Evolutionary conservation across 2,113 vertebrate species (phyloP).

Genomic region (Poecilia latipinna): DNA sequence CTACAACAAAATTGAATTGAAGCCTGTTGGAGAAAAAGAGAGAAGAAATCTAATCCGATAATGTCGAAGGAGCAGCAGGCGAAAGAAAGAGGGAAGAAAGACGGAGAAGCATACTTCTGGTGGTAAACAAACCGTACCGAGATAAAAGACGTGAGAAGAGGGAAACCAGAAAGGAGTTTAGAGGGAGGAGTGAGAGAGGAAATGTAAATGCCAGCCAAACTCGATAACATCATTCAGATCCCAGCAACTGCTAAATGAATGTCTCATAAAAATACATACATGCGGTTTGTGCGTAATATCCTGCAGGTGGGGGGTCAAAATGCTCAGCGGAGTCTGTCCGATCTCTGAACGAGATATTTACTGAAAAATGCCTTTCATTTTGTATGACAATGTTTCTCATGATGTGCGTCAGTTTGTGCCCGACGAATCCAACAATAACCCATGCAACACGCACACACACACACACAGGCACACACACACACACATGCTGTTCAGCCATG

Average conservation of each 20-base stretch:
- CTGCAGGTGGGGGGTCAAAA: conserved; percentile 50
- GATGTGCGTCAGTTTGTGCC: conserved; percentile 2
- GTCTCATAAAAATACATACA: not conserved
- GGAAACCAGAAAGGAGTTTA: conserved; percentile 23
- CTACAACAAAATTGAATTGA: conserved; percentile 65
- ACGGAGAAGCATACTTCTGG: conserved; percentile 29
- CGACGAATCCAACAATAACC: not conserved
- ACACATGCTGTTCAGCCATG: conserved; percentile 13
- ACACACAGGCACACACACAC: too few relatives aligned
- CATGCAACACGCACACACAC: not conserved
- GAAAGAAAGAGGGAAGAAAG: conserved; percentile 24
- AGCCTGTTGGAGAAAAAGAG: conserved; percentile 45
- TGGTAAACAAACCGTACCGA: conserved; percentile 39
- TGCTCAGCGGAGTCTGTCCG: conserved; percentile 46
- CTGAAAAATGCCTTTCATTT: conserved; percentile 61
- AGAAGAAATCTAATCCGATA: conserved; percentile 64
- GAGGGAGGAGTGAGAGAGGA: conserved; percentile 15
- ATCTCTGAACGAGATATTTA: conserved; percentile 51
- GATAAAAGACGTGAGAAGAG: conserved; percentile 26
- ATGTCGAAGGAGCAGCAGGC: conserved; percentile 26
- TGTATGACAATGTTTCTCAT: conserved; percentile 29
- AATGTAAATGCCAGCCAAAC: conserved; percentile 44
- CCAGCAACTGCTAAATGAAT: conserved; percentile 3
- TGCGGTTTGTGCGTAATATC: conserved; percentile 48
- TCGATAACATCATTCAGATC: conserved; percentile 54